A percentile compares a stretch with the other conserved stretches of the same genome.
Evolutionary conservation across 2,113 vertebrate genomes (phyloP).

Genomic region (Toxotes chatareus): DNA sequence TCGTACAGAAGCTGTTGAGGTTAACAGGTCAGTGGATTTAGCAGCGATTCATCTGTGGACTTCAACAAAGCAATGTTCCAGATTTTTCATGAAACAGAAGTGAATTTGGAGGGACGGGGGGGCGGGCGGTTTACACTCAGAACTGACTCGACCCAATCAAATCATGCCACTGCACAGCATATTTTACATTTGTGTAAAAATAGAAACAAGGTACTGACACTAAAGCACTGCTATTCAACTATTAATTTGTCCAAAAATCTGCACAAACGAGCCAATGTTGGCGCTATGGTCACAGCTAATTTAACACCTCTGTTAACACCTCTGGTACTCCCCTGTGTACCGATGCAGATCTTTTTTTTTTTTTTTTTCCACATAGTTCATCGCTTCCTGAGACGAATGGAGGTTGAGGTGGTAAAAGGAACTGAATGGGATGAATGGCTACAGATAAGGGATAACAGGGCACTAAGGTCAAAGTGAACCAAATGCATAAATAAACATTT

Average conservation of each 20-base stretch:
- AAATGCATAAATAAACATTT: conserved; percentile 77
- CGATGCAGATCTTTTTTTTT: conserved; percentile 16
- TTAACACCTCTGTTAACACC: conserved; percentile 13
- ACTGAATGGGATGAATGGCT: conserved; percentile 70
- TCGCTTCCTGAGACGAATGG: conserved; percentile 82
- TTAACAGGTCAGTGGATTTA: conserved; percentile 70
- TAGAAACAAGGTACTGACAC: conserved; percentile 50
- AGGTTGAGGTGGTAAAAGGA: conserved; percentile 71
- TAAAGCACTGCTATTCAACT: conserved; percentile 48
- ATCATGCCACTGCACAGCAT: conserved; percentile 61
- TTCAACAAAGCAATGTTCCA: conserved; percentile 33
- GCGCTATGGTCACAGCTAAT: conserved; percentile 45
- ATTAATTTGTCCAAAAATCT: conserved; percentile 46
- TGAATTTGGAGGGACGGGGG: conserved; percentile 14
- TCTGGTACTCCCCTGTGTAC: conserved; percentile 37
- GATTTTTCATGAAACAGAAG: conserved; percentile 11
- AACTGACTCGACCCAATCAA: conserved; percentile 42
- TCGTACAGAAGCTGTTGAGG: conserved; percentile 64
- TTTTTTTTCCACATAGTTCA: conserved; percentile 51
- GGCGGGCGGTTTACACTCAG: neutral
- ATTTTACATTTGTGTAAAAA: conserved; percentile 52
- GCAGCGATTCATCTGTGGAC: conserved; percentile 68
- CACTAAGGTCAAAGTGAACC: conserved; percentile 79
- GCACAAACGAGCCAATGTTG: conserved; percentile 55
- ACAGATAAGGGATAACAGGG: conserved; percentile 68